Evolutionary conservation across 2,888 invertebrate species (phyloP).

Genomic region (Rhagium mordax): DNA sequence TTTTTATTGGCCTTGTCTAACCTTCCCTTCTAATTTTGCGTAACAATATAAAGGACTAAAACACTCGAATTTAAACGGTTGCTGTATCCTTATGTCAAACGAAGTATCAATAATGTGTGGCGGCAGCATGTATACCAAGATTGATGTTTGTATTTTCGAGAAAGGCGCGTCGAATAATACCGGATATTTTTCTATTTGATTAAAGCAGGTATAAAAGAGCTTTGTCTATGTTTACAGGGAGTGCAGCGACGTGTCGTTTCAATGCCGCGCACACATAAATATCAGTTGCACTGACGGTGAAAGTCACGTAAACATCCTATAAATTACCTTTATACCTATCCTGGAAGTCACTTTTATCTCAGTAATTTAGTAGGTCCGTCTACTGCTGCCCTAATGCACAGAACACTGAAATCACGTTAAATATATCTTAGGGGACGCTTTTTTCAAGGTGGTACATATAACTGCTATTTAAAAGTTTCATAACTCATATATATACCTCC

Average conservation of each 20-base stretch:
- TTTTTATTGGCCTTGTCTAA: no score
- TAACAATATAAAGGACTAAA: no score
- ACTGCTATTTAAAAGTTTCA: no score
- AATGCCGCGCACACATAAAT: slow-evolving; percentile 44
- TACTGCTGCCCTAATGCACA: neutral
- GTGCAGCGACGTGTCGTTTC: slow-evolving; percentile 45
- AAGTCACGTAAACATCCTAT: slow-evolving; percentile 52
- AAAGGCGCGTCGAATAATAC: slow-evolving; percentile 37
- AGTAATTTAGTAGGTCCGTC: neutral
- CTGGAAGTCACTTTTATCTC: neutral
- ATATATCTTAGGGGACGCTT: no score
- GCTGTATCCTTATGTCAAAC: neutral
- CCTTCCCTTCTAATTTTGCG: no score
- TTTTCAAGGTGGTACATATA: no score
- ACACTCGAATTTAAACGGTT: no score
- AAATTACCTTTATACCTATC: slow-evolving; percentile 44
- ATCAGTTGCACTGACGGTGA: slow-evolving; percentile 34
- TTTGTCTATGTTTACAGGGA: slow-evolving; percentile 51
- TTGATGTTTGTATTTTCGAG: slow-evolving; percentile 41
- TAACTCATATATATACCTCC: no score
- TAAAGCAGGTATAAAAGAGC: slow-evolving; percentile 49
- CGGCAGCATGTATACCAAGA: slow-evolving; percentile 36
- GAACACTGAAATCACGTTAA: neutral
- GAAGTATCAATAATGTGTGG: neutral
- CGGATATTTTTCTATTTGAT: slow-evolving; percentile 50